Conservation (phyloP, 2,113 vertebrate species). For the Syngnathus floridae region DNA sequence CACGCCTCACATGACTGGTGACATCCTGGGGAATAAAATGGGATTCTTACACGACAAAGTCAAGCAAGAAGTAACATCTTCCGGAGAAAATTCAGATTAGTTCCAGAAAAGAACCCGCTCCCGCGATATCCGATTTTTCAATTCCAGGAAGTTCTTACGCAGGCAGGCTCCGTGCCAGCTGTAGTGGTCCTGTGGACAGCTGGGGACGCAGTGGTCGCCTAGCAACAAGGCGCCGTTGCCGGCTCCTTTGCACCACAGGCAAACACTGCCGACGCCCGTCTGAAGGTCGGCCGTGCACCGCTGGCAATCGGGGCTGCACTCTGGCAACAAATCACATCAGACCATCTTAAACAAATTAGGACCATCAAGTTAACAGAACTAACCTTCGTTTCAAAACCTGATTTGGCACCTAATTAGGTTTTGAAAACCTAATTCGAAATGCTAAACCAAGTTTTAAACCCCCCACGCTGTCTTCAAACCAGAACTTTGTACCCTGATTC, state of each 20-base stretch:
- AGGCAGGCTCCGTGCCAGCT: constrained; percentile 69
- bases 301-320: constrained; percentile 79
- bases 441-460: neutral
- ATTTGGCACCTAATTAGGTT: neutral
- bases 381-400: neutral
- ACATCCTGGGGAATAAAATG: constrained; percentile 70
- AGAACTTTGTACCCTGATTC: neutral
- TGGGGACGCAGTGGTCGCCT: constrained; percentile 76
- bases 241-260: constrained; percentile 74
- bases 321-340: constrained; percentile 50
- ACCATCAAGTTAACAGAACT: neutral
- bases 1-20: constrained; percentile 82
- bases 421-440: neutral
- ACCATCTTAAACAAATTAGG: neutral
- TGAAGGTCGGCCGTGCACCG: constrained; percentile 76
- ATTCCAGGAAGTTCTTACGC: constrained; percentile 66
- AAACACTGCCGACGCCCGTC: constrained; percentile 69
- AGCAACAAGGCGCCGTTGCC: constrained; percentile 70
- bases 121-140: neutral
- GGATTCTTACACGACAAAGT: neutral
- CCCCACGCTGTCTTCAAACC: too few relatives aligned
- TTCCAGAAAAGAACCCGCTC: too few relatives aligned
- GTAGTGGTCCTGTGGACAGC: constrained; percentile 73
- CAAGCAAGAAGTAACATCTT: too few relatives aligned
- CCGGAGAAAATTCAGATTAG: too few relatives aligned